Evolutionary conservation across 2,797 vertebrate species (phyloP), one percentile per base, ranked within the genome.

Genomic region (Lepus townsendii): DNA sequence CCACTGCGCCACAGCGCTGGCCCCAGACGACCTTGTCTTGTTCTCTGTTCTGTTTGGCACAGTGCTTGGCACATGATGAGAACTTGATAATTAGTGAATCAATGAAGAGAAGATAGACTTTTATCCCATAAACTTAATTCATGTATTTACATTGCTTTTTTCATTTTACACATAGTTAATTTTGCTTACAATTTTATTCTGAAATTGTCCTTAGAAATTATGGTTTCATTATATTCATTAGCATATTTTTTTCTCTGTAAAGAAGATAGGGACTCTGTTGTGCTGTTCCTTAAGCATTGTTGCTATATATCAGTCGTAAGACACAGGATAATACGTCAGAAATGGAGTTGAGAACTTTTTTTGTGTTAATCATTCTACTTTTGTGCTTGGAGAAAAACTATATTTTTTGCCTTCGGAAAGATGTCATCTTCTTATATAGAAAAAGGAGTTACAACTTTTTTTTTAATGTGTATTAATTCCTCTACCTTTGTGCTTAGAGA

Each of bases 121-220:
- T 83, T 66, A 75, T 65, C 62, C 82, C 30, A 72, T 79, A 22
- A 73, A 57, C 42, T 90, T 84, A 72, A 71, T 77, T 89, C n/a
- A 38, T 71, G 27, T 72, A 52, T 19, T 69, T 82, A 52, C 9
- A 12, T 71, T 84, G 4, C 68, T 76, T 80, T 35, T 79, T 83
- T 71, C 20, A 47, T 47, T 57, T 54, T 85, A 85, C 16, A 35
- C 42, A 80, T 76, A 80, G 50, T 86, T 88, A n/a, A 16, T 85
- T 90, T 90, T 77, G 57, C 47, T 66, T 42, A 47, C 1, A 26
- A n/a, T 69, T 93, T 79, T 73, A 62, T 75, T 91, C 30, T 79
- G 71, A 79, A 88, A 60, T 75, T 72, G 35, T 52, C 26, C 42
- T 68, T 84, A 68, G 38, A 73, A 66, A 68, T 88, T 72, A 47